A percentile compares a stretch with the other conserved stretches of the same genome.
Conservation (phyloP, 2,888 invertebrate species). For the Cerastis leucographa region DNA sequence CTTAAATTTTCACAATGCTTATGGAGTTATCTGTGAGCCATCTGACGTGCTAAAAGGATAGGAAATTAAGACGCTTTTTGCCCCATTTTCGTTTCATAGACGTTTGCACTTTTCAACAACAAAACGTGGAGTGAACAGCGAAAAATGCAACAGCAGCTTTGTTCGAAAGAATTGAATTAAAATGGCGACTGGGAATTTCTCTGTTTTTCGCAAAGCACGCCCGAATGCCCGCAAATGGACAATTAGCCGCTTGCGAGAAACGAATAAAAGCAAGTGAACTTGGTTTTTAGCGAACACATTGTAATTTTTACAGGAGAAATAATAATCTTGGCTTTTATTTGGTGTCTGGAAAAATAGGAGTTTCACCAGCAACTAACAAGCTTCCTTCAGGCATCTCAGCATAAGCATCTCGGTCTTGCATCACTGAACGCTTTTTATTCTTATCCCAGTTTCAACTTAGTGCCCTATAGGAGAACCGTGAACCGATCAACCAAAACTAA, state of each 20-base stretch:
- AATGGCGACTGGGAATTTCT: constrained; percentile 83
- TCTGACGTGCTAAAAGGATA: constrained; percentile 75
- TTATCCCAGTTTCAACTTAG: background rate
- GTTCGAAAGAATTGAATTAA: constrained; percentile 88
- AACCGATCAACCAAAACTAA: background rate
- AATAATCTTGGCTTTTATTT: constrained; percentile 50
- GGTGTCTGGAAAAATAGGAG: constrained; percentile 24
- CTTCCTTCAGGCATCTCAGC: no score
- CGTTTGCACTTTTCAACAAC: constrained; percentile 82
- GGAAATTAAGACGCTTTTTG: constrained; percentile 84
- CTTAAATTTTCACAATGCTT: constrained; percentile 60
- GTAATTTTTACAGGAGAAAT: constrained; percentile 70
- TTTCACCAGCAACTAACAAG: background rate
- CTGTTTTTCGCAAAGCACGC: constrained; percentile 85
- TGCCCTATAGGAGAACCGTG: background rate
- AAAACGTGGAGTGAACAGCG: constrained; percentile 76
- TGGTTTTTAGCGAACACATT: constrained; percentile 75
- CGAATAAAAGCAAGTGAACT: constrained; percentile 70
- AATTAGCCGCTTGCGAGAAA: constrained; percentile 79
- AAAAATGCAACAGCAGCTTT: constrained; percentile 86
- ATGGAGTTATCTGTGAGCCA: constrained; percentile 65
- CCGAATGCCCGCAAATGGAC: constrained; percentile 88
- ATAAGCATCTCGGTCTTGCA: background rate
- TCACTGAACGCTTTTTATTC: background rate
- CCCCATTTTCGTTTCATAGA: constrained; percentile 82